Evolutionary conservation across 2,888 invertebrate genomes (phyloP), one percentile per base, ranked within the genome.

Genomic region (Arrhopalites spinosus): DNA sequence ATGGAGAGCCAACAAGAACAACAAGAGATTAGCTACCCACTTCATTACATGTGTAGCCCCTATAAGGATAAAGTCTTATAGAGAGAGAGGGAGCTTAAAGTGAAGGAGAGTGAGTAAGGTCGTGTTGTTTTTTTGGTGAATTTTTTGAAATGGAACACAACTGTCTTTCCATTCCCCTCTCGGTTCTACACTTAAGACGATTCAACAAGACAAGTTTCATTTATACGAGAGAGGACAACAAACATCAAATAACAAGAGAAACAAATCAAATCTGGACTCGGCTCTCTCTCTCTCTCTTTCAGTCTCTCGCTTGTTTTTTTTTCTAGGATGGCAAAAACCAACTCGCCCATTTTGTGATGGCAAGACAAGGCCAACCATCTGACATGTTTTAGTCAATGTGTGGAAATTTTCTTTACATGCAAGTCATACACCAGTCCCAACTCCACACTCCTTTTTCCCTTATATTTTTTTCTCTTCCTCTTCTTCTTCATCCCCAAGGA

Each of bases 51-150:
- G n/a, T n/a, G n/a, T n/a, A n/a, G n/a, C n/a, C n/a, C n/a, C n/a
- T n/a, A n/a, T n/a, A n/a, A n/a, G n/a, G n/a, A n/a, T n/a, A n/a
- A n/a, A n/a, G n/a, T n/a, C n/a, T n/a, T n/a, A n/a, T n/a, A n/a
- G n/a, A 8, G 53, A 20, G 53, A 5, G 53, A 59, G 59, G 59
- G 20, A 59, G 36, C 36, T 36, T 11, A 36, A 3, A 36, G 36
- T 36, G 36, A 36, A 36, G 36, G 36, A 36, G 36, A 63, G 63
- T 63, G 63, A 63, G 63, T 27, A 63, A 63, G 63, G 63, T 63
- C 63, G 30, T 20, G 63, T 63, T 27, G 25, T 3, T 2, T 63
- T 63, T 63, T 63, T 25, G 11, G n/a, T 53, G 20, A n/a, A 53
- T 53, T 53, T 23, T n/a, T n/a, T n/a, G n/a, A n/a, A n/a, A n/a